Base-by-base conservation (phyloP, 2,797 vertebrate species). In the Lithobates sylvaticus region DNA sequence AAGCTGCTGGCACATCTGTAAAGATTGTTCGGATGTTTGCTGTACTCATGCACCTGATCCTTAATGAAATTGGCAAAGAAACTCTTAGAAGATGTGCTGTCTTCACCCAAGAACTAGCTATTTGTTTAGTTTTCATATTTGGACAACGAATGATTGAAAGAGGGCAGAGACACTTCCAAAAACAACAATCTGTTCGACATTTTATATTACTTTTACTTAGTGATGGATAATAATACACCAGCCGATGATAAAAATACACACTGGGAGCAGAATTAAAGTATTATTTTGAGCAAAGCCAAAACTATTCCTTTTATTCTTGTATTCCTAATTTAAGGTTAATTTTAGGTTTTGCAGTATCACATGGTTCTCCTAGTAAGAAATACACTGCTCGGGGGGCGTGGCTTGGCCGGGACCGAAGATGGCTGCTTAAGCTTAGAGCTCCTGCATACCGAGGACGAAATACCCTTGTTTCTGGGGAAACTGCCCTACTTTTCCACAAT, bases 11-110 rank as follows among this genome's bases (percentile, higher is more conserved):
- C 84, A 85, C 39, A 85, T 79, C 76, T 85, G 73, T 71, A 79
- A 85, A 85, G 76, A 50, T 58, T 85, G 76, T 68, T 65, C 27
- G 79, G 44, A 73, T 32, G 65, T 73, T 34, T 79, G 69, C 84
- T 80, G 84, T 74, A 54, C 58, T 70, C 50, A 67, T 36, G 84
- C 84, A 85, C 84, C 84, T 85, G 76, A 72, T 79, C 84, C 84
- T 85, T 85, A 74, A 85, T 85, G 84, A 85, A 85, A 85, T 32
- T 79, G 84, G 76, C 84, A 85, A 79, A 79, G 39, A 27, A 65
- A 64, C 36, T 74, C 70, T 72, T 74, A 32, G 9, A 54, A 72
- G 27, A 84, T 13, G 65, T 77, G 18, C 13, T 77, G 34, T 34
- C 36, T 50, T 78, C 39, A 36, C 58, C 27, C 72, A 50, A 79